Base-by-base conservation (phyloP, 2,888 invertebrate genomes). In the Chymomyza fuscimana region DNA sequence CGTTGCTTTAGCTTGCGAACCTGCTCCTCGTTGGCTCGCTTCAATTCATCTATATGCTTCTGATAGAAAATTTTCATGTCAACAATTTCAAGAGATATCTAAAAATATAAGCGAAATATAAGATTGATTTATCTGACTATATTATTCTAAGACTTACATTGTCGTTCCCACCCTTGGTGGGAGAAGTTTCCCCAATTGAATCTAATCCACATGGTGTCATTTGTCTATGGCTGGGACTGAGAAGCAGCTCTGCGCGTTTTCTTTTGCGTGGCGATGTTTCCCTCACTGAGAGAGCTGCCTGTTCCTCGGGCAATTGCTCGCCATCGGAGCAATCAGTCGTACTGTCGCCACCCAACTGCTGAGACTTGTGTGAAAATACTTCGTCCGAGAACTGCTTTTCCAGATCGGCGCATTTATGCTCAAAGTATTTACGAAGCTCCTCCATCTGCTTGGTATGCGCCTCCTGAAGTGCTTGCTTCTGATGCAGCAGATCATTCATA, bases 391-490 rank as follows among this genome's bases (percentile, higher is more conserved):
- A 94, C 86, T 96, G 95, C 86, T 96, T 95, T 88, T 96, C 96
- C 91, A 96, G 93, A 82, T 96, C 96, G 0, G 94, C 93, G 88
- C 96, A 96, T 88, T 96, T 96, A 86, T 95, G 93, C 87, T 96
- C 96, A 87, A 96, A 96, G 86, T 96, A 96, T 10, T 94, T 95
- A 60, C 96, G 93, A 66, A 96, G 90, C 87, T 96, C 95, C 89
- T 96, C 96, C 94, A 96, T 95, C 90, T 96, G 95, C 75, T 94
- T 94, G 50, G 94, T 93, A 91, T 96, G 96, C 82, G 94, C 94
- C 5, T 91, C 88, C 67, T 94, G 94, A 87, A 94, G 94, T 1
- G 91, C 83, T 69, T 94, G 94, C 36, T 96, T 90, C 82, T 95
- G 95, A 36, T 92, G 91, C 12, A 93, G 92, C 22, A 95, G 90